These are phyloP conservation scores for Carposina sasakii DNA, from an alignment of 1,140 invertebrate genomes.

Conservation along the genomic window DNA sequence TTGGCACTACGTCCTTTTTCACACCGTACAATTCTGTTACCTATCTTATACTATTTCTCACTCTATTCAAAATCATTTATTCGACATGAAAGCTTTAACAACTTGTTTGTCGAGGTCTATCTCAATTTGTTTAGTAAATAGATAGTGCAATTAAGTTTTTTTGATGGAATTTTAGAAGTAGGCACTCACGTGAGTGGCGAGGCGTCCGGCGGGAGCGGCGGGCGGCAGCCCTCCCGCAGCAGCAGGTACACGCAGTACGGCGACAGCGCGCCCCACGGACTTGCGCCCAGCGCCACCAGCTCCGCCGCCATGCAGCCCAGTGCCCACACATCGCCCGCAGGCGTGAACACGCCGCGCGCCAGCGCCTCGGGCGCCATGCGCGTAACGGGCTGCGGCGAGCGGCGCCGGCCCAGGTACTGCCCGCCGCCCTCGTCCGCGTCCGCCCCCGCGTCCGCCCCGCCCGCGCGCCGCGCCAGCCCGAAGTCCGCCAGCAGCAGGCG, in stretches of 20 bases:
- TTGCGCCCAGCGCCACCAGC: conserved; percentile 88
- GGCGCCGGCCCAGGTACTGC: conserved; percentile 44
- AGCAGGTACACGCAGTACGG: conserved; percentile 77
- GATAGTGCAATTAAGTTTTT: too few species aligned
- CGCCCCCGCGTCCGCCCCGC: conserved; percentile 71
- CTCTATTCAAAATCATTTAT: too few species aligned
- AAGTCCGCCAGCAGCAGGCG: conserved; percentile 93
- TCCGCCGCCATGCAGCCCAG: conserved; percentile 79
- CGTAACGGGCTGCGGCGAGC: conserved; percentile 88
- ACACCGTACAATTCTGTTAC: too few species aligned
- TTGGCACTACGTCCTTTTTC: too few species aligned
- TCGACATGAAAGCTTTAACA: too few species aligned
- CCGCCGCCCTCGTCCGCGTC: conserved; percentile 77
- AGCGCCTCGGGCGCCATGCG: conserved; percentile 95
- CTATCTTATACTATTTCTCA: too few species aligned
- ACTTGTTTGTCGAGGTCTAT: too few species aligned
- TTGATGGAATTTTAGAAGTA: too few species aligned
- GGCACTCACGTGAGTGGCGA: conserved; percentile 84
- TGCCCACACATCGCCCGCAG: conserved; percentile 89
- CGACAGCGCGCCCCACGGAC: conserved; percentile 90
- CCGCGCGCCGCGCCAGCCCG: conserved; percentile 90
- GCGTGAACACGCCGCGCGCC: conserved; percentile 82
- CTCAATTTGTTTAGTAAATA: too few species aligned
- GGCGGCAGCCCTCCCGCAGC: conserved; percentile 76
- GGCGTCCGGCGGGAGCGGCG: conserved; percentile 83